Evolutionary conservation across 2,113 vertebrate species (phyloP), one percentile per base, ranked within the genome.

Genomic region (Copsychus sechellarum): DNA sequence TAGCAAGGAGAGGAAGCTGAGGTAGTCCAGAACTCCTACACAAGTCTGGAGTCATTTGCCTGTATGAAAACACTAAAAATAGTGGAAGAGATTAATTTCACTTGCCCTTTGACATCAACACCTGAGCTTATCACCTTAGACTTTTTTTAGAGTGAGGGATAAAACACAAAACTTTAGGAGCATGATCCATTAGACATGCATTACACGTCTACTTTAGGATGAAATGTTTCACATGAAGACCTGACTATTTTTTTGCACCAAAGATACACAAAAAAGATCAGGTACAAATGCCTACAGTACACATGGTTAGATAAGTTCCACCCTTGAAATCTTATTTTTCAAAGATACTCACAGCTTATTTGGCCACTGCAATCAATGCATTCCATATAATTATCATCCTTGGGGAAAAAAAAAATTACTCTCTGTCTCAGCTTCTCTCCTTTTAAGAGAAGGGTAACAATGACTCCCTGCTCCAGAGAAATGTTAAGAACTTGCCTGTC

Each of bases 201-300:
- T 42, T 88, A 61, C 42, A 38, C 28, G 15, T 48, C 58, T 91
- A 33, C 70, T 93, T 86, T 31, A 78, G 56, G 29, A 78, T 38
- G 40, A 94, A 64, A 93, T 88, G 62, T 94, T 80, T 94, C 94
- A 93, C 62, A 57, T 29, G 42, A 80, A 95, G 36, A 88, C 77
- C 53, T 57, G 5, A 92, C 45, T 88, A 11, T 57, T 90, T 86
- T 87, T 83, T 88, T 78, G 71, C 60, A 93, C 29, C 26, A 29
- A 69, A 53, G 58, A 72, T 10, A 54, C 76, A 86, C 19, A 6
- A 64, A 70, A 95, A 94, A 83, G 13, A 92, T 74, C 51, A 86
- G 42, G 71, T 92, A 88, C 34, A 90, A 90, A 93, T 81, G 42
- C 76, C 67, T 70, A 61, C 29, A 86, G 48, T 28, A 66, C 51